Conservation (phyloP, 2,113 vertebrate genomes). For the Galbula dea region DNA sequence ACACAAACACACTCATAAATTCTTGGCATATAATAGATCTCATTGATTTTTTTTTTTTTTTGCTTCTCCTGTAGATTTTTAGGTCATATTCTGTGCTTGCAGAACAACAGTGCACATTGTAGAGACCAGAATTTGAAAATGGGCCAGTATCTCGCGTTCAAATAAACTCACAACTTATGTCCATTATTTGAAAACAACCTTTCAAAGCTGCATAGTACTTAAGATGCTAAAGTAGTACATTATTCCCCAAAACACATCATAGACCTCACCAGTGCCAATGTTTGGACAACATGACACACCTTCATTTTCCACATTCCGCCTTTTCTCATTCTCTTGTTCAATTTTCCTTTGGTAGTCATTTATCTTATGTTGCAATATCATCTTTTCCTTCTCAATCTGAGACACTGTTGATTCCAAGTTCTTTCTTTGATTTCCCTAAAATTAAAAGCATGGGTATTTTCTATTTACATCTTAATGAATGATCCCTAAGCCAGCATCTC, state of each 20-base stretch:
- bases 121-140: background rate
- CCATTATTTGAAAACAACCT: background rate
- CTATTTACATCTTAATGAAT: background rate
- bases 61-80: background rate
- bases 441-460: constrained; percentile 21
- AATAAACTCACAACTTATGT: background rate
- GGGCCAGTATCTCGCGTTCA: background rate
- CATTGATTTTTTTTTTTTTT: too few relatives aligned
- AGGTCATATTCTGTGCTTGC: background rate
- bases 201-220: background rate
- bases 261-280: background rate
- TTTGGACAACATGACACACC: constrained; percentile 70
- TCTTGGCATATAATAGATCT: background rate
- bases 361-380: constrained; percentile 88
- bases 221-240: background rate
- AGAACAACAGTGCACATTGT: background rate
- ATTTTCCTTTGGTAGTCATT: constrained; percentile 94
- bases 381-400: constrained; percentile 94
- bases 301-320: constrained; percentile 94
- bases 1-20: background rate
- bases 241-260: background rate
- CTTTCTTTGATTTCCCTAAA: constrained; percentile 84
- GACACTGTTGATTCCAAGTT: constrained; percentile 83
- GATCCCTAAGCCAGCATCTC: background rate
- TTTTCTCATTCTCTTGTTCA: constrained; percentile 94